A percentile compares a stretch with the other conserved stretches of the same genome.
These are phyloP conservation scores for Smutsia gigantea DNA, from an alignment of 2,797 vertebrate species.

Conservation along the genomic window DNA sequence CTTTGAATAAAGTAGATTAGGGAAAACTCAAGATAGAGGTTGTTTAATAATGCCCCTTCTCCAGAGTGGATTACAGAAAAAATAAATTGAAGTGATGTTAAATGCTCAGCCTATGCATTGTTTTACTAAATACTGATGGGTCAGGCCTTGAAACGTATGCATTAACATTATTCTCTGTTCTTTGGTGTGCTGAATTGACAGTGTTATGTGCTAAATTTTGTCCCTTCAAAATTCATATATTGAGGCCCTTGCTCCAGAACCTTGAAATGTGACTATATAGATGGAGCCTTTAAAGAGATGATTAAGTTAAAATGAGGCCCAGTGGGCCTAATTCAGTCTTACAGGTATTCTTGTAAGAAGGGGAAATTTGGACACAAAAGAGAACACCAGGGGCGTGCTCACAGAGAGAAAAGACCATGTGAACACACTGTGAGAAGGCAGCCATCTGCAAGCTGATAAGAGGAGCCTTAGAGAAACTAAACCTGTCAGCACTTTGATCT, in stretches of 20 bases:
- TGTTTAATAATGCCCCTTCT: background rate
- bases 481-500: background rate
- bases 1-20: background rate
- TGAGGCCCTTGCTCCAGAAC: background rate
- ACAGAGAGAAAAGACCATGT: background rate
- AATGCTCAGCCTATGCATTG: background rate
- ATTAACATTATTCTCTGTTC: slow-evolving; percentile 18
- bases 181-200: background rate
- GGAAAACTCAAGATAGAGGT: slow-evolving; percentile 5
- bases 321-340: background rate
- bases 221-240: background rate
- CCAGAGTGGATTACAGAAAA: background rate
- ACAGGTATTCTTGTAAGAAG: background rate
- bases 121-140: background rate
- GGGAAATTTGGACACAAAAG: background rate
- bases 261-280: background rate
- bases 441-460: background rate
- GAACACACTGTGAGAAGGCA: background rate
- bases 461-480: background rate
- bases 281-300: background rate
- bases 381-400: background rate
- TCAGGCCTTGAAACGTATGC: background rate
- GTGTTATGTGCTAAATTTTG: background rate
- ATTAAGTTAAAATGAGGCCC: background rate
- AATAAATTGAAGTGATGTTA: background rate